phyloP scores from a whole-genome alignment of 2,113 vertebrate genomes.

The Donacobius atricapilla region DNA sequence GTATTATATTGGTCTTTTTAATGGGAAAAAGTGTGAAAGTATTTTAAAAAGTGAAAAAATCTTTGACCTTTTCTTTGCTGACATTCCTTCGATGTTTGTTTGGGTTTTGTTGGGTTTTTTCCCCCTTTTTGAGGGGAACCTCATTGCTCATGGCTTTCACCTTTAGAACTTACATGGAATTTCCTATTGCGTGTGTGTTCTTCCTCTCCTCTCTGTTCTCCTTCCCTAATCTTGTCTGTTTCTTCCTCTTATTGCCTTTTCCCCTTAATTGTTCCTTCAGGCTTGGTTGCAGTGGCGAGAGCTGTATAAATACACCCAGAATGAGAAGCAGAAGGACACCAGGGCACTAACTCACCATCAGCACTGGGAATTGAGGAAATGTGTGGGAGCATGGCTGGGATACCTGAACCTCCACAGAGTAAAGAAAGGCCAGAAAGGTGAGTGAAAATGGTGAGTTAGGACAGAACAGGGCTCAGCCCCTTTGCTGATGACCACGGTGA shows the following conservation, averaged over 20 bases:
- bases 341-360: constrained; percentile 67
- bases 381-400: constrained; percentile 72
- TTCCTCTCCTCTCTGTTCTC: background rate
- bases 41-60: background rate
- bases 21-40: background rate
- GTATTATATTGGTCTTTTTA: background rate
- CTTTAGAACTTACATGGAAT: background rate
- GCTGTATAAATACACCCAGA: constrained; percentile 33
- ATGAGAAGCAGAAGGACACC: constrained; percentile 59
- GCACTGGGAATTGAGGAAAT: constrained; percentile 51
- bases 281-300: constrained; percentile 82
- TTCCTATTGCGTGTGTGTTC: background rate
- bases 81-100: background rate
- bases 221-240: background rate
- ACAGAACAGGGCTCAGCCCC: background rate
- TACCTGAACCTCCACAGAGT: constrained; percentile 61
- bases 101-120: background rate
- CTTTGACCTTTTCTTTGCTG: background rate
- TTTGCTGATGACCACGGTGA: background rate
- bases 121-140: rapidly evolving
- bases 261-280: constrained; percentile 57
- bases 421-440: constrained; percentile 71
- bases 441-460: constrained; percentile 20
- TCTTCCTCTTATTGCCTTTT: background rate
- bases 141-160: background rate